Percentiles rank a stretch among this genome's conserved stretches.
Conservation (phyloP, 2,797 vertebrate species). For the Sebastes taczanowskii region DNA sequence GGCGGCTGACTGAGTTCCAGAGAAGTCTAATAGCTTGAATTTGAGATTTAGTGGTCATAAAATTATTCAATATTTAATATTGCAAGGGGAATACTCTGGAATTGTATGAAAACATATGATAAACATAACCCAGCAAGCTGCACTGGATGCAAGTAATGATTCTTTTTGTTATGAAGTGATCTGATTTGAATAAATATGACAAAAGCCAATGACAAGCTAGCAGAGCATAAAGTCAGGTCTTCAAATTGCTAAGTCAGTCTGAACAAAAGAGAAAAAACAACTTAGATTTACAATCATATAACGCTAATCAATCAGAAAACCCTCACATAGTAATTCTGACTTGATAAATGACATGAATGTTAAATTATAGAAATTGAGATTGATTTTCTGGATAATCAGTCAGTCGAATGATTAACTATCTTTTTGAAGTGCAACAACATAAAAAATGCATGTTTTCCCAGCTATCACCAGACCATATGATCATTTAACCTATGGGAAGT, state of each 20-base stretch:
- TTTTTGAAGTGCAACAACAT: neutral
- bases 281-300: neutral
- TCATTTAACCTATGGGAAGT: neutral
- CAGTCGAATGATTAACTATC: neutral
- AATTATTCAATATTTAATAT: slow-evolving; percentile 1
- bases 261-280: neutral
- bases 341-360: neutral
- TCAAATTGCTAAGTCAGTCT: neutral
- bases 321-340: neutral
- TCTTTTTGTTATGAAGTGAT: neutral
- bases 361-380: neutral
- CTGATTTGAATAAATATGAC: neutral
- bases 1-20: slow-evolving; percentile 3
- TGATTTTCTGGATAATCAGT: neutral
- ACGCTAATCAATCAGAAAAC: neutral
- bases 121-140: slow-evolving; percentile 3
- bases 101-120: slow-evolving; percentile 10
- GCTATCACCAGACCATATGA: neutral
- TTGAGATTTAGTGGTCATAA: slow-evolving; percentile 7
- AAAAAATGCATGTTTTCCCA: neutral
- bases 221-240: neutral
- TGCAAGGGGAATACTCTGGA: slow-evolving; percentile 8
- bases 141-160: neutral
- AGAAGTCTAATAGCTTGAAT: slow-evolving; percentile 13
- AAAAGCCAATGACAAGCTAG: neutral